Evolutionary conservation across 2,113 vertebrate species (phyloP).

Genomic region (Mesoclemmys tuberculata): DNA sequence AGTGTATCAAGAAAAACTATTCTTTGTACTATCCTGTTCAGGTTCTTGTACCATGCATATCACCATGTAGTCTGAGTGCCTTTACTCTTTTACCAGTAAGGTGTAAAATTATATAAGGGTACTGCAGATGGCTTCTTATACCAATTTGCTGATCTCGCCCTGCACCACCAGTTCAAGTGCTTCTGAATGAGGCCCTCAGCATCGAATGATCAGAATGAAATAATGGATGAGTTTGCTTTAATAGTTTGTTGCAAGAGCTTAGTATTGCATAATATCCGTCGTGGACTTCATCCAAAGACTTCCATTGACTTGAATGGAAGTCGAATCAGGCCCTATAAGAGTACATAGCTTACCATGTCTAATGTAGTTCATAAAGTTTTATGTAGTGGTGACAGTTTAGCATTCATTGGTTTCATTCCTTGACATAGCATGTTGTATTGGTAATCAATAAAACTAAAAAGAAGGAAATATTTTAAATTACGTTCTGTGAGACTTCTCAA

Average conservation of each 20-base stretch:
- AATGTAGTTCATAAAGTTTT: neutral
- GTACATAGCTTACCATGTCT: neutral
- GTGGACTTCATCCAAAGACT: neutral
- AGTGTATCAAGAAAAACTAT: neutral
- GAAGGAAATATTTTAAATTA: neutral
- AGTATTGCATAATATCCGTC: accelerated
- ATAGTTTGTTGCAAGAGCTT: neutral
- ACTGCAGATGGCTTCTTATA: neutral
- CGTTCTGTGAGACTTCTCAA: neutral
- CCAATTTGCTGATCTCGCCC: accelerated
- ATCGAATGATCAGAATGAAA: neutral
- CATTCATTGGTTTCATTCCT: neutral
- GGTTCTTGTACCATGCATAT: neutral
- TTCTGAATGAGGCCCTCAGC: neutral
- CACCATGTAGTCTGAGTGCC: neutral
- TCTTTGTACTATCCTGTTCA: accelerated
- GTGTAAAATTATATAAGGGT: accelerated
- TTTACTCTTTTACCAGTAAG: accelerated
- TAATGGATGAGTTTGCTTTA: neutral
- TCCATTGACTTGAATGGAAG: accelerated
- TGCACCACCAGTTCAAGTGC: too few species aligned
- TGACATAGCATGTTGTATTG: accelerated
- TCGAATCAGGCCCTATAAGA: neutral
- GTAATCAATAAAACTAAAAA: neutral
- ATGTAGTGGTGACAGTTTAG: accelerated